Evolutionary conservation across 1,140 invertebrate species (phyloP).

Genomic region (Zaprionus kolodkinae): DNA sequence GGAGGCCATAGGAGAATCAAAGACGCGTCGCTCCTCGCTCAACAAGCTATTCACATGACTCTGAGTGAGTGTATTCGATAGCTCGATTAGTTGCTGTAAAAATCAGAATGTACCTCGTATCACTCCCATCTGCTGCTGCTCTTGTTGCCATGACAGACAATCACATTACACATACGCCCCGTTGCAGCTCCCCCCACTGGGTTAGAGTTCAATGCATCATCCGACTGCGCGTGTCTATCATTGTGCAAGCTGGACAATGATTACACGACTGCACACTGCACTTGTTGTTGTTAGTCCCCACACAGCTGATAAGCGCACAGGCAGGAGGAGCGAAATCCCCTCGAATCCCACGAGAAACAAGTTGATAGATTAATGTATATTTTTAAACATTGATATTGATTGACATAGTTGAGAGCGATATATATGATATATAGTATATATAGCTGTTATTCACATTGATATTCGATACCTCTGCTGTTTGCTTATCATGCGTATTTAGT

Average conservation of each 20-base stretch:
- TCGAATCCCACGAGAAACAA: background rate
- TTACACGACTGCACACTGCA: conserved; percentile 11
- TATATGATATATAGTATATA: background rate
- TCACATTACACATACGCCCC: conserved; percentile 59
- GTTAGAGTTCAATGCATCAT: conserved; percentile 71
- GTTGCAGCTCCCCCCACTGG: conserved; percentile 36
- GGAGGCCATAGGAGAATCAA: conserved; percentile 56
- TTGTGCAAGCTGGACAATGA: conserved; percentile 8
- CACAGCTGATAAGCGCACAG: conserved; percentile 1
- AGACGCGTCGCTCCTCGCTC: background rate
- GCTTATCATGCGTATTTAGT: background rate
- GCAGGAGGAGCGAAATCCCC: background rate
- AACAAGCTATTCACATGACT: background rate
- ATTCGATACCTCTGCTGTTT: background rate
- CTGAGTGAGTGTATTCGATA: conserved; percentile 10
- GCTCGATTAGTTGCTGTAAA: conserved; percentile 16
- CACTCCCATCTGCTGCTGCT: background rate
- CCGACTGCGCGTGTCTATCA: conserved; percentile 7
- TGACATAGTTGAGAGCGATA: background rate
- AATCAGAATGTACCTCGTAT: too few species aligned
- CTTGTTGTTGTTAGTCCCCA: conserved; percentile 3
- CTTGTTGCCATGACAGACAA: conserved; percentile 49
- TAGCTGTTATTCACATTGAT: background rate
- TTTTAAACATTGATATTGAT: background rate
- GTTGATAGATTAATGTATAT: background rate